Conservation (phyloP, 2,888 invertebrate genomes). For the Strigamia maritima region DNA sequence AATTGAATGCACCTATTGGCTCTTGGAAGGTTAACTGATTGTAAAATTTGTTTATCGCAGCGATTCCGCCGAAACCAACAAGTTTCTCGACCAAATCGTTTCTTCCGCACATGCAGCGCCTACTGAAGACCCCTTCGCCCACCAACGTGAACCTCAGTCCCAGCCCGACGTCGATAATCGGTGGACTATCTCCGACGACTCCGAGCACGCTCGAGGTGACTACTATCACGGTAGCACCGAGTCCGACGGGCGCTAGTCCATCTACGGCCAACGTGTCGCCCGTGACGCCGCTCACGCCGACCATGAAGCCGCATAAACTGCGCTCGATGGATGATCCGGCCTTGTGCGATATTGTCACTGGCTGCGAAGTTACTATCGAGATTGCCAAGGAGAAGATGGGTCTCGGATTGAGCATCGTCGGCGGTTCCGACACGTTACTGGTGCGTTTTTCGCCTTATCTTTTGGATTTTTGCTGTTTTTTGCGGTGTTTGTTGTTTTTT, state of each 20-base stretch:
- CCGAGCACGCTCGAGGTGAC: slow-evolving; percentile 43
- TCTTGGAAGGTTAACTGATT: background rate
- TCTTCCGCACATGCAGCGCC: slow-evolving; percentile 46
- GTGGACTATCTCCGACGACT: slow-evolving; percentile 42
- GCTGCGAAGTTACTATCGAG: slow-evolving; percentile 83
- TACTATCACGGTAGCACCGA: slow-evolving; percentile 43
- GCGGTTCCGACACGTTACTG: slow-evolving; percentile 82
- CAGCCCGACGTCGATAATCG: slow-evolving; percentile 42
- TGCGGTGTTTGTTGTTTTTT: too few relatives aligned
- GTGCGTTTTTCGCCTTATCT: too few relatives aligned
- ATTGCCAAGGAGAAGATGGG: slow-evolving; percentile 80
- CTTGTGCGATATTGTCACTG: slow-evolving; percentile 70
- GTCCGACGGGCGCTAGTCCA: background rate
- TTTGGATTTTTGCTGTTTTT: too few relatives aligned
- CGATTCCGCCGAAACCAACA: slow-evolving; percentile 48
- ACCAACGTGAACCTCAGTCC: slow-evolving; percentile 43
- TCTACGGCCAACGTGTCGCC: slow-evolving; percentile 38
- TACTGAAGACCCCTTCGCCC: slow-evolving; percentile 46
- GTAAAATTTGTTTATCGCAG: slow-evolving; percentile 41
- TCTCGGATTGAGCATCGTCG: slow-evolving; percentile 83
- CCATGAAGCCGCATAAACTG: slow-evolving; percentile 15
- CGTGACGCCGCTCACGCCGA: slow-evolving; percentile 40
- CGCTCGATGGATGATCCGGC: slow-evolving; percentile 59
- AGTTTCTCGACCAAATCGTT: slow-evolving; percentile 45
- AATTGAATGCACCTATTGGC: too few relatives aligned